phyloP scores from a whole-genome alignment of 2,888 invertebrate genomes.

The Euspilapteryx auroguttella region DNA sequence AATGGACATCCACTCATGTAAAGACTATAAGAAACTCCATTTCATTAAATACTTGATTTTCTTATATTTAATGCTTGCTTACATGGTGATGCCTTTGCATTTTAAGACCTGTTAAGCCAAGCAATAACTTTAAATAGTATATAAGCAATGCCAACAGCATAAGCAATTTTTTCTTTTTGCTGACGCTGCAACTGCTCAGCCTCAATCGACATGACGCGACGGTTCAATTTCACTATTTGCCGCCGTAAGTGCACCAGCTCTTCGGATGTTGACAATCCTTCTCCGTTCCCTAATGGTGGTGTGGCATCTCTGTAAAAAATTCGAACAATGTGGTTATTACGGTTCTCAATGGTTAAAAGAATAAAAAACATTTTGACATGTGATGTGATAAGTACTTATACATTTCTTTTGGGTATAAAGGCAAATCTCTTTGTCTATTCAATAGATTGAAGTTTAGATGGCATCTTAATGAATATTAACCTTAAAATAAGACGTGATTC shows the following conservation, averaged over 20 bases:
- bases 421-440: too few species aligned
- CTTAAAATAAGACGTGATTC: constrained; percentile 47
- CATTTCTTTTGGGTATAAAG: too few species aligned
- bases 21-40: not conserved
- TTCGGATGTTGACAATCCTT: constrained; percentile 71
- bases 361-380: too few species aligned
- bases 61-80: constrained; percentile 26
- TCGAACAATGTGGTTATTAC: too few species aligned
- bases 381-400: too few species aligned
- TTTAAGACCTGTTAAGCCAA: constrained; percentile 68
- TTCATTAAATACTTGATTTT: constrained; percentile 26
- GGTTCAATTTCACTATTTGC: constrained; percentile 84
- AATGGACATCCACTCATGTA: not conserved
- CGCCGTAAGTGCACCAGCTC: constrained; percentile 82
- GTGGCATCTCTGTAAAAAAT: constrained; percentile 64
- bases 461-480: constrained; percentile 13
- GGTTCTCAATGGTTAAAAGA: too few species aligned
- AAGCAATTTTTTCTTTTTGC: constrained; percentile 84
- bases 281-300: constrained; percentile 65
- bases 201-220: constrained; percentile 85
- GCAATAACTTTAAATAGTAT: constrained; percentile 82
- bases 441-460: too few species aligned
- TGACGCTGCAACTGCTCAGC: constrained; percentile 81
- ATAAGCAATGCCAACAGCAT: constrained; percentile 83
- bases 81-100: too few species aligned